phyloP scores from a whole-genome alignment of 2,888 invertebrate species.

The Steromphala cineraria region DNA sequence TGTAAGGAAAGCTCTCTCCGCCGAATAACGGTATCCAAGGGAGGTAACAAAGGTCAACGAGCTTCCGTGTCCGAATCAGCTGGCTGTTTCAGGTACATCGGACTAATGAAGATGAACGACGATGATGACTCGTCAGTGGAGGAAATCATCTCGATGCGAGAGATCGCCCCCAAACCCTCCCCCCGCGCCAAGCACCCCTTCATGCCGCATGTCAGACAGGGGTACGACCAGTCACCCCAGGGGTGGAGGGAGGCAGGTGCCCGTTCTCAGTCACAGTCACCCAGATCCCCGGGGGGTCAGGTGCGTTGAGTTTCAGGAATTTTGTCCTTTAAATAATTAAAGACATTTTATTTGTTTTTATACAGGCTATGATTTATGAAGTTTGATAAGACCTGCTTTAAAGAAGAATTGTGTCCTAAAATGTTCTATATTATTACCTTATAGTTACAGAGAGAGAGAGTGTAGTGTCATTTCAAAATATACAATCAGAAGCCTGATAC shows the following conservation, averaged over 20 bases:
- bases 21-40: background rate
- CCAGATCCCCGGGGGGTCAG: background rate
- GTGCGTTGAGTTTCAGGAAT: too few relatives aligned
- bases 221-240: background rate
- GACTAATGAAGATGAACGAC: conserved; percentile 25
- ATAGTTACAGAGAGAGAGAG: too few relatives aligned
- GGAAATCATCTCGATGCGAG: conserved; percentile 43
- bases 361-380: too few relatives aligned
- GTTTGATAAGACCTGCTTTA: too few relatives aligned
- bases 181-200: background rate
- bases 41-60: background rate
- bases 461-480: too few relatives aligned
- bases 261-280: background rate
- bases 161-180: conserved; percentile 20
- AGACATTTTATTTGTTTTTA: too few relatives aligned
- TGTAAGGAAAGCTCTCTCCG: background rate
- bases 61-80: too few relatives aligned
- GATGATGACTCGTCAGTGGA: conserved; percentile 38
- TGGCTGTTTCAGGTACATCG: too few relatives aligned
- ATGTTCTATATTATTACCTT: too few relatives aligned
- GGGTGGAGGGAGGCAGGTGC: background rate
- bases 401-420: too few relatives aligned
- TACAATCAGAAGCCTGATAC: too few relatives aligned
- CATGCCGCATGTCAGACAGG: background rate
- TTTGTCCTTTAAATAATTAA: too few relatives aligned